Percentiles rank a stretch among this genome's conserved stretches.
Conservation (phyloP, 2,888 invertebrate species). For the Digitonthophagus gazella region DNA sequence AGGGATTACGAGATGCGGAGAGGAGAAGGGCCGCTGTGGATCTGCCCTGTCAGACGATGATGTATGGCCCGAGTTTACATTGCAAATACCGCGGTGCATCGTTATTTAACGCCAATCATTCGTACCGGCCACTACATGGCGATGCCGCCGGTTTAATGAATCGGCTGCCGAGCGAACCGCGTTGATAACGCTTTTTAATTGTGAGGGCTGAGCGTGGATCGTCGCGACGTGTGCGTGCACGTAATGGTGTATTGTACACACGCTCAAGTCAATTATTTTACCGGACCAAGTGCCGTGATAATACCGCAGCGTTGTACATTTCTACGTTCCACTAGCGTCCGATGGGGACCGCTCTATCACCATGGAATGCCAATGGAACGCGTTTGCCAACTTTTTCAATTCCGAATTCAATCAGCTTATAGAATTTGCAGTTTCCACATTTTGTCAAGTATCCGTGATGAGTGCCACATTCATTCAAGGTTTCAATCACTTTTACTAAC, state of each 20-base stretch:
- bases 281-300: not conserved
- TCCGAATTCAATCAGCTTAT: not conserved
- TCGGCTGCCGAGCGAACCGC: not conserved
- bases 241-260: conserved; percentile 3
- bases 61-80: conserved; percentile 39
- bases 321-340: not conserved
- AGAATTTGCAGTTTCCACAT: not conserved
- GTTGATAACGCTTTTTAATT: conserved; percentile 15
- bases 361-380: not conserved
- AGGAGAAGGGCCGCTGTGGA: conserved; percentile 35
- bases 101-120: conserved; percentile 38
- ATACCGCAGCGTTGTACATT: not conserved
- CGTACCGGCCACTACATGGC: not conserved
- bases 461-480: not conserved
- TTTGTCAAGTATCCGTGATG: not conserved
- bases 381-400: not conserved
- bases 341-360: not conserved
- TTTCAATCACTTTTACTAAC: not conserved
- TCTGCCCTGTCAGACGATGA: conserved; percentile 37
- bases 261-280: not conserved
- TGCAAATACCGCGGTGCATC: conserved; percentile 38
- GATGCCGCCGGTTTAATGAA: conserved; percentile 8
- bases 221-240: not conserved
- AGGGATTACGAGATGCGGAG: conserved; percentile 38
- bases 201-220: not conserved